Conservation (phyloP, 2,113 vertebrate species). For the Nesospiza acunhae region DNA sequence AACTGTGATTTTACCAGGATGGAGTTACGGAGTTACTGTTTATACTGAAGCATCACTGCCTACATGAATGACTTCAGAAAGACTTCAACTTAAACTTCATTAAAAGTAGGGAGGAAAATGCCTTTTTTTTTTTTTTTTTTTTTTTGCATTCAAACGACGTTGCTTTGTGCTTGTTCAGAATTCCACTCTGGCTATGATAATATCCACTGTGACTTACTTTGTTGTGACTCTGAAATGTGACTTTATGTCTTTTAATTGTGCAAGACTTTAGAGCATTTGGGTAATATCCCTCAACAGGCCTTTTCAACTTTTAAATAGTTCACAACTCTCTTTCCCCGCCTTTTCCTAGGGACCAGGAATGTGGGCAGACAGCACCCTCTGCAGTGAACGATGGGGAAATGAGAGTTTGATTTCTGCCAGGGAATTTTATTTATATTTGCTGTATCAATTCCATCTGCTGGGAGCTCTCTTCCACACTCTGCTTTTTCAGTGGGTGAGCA, state of each 20-base stretch:
- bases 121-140: not conserved
- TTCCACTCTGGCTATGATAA: not conserved
- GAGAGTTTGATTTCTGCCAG: not conserved
- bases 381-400: not conserved
- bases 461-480: not conserved
- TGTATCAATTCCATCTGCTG: not conserved
- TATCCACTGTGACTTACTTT: not conserved
- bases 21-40: not conserved
- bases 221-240: not conserved
- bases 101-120: not conserved
- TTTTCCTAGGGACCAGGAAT: not conserved
- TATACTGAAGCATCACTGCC: not conserved
- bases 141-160: not conserved
- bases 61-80: not conserved
- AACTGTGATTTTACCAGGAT: not conserved
- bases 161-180: not conserved
- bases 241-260: not conserved
- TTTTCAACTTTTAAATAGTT: not conserved
- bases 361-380: constrained; percentile 50
- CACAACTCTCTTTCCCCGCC: not conserved
- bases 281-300: not conserved
- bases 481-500: not conserved
- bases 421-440: not conserved
- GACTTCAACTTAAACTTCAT: not conserved
- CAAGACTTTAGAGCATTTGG: not conserved